Percentiles rank a stretch among this genome's conserved stretches.
Evolutionary conservation across 2,888 invertebrate genomes (phyloP).

Genomic region (Acleris cristana): DNA sequence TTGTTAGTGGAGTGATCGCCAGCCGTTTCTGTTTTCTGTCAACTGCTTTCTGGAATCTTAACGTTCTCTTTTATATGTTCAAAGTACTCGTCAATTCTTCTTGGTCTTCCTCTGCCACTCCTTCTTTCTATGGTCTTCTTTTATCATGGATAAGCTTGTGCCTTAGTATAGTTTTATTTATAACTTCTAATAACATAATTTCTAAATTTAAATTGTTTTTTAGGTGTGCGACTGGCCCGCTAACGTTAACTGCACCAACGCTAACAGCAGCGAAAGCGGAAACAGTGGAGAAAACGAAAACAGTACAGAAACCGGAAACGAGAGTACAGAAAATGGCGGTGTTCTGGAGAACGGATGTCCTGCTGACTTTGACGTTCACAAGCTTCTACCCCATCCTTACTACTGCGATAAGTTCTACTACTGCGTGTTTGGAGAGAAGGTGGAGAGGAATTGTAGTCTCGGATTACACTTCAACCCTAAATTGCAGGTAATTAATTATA

Average conservation of each 20-base stretch:
- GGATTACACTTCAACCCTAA: constrained; percentile 56
- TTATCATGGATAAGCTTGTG: too few relatives aligned
- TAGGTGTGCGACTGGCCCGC: constrained; percentile 49
- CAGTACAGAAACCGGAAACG: constrained; percentile 22
- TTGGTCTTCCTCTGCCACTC: too few relatives aligned
- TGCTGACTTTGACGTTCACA: constrained; percentile 46
- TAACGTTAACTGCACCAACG: constrained; percentile 40
- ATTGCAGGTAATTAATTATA: constrained; percentile 53
- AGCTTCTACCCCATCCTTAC: constrained; percentile 55
- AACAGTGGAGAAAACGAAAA: constrained; percentile 22
- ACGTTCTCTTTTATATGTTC: too few relatives aligned
- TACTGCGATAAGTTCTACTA: constrained; percentile 59
- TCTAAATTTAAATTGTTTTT: too few relatives aligned
- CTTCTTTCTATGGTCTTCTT: too few relatives aligned
- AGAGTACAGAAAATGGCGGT: constrained; percentile 14
- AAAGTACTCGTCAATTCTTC: too few relatives aligned
- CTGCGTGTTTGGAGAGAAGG: constrained; percentile 53
- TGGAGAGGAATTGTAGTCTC: constrained; percentile 47
- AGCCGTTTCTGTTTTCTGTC: too few relatives aligned
- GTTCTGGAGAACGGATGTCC: constrained; percentile 56
- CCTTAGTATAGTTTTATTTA: too few relatives aligned
- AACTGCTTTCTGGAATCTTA: too few relatives aligned
- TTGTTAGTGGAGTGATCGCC: too few relatives aligned
- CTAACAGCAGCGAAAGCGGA: constrained; percentile 12
- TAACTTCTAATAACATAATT: too few relatives aligned